phyloP scores from a whole-genome alignment of 2,797 vertebrate species.

The Poecile montanus region DNA sequence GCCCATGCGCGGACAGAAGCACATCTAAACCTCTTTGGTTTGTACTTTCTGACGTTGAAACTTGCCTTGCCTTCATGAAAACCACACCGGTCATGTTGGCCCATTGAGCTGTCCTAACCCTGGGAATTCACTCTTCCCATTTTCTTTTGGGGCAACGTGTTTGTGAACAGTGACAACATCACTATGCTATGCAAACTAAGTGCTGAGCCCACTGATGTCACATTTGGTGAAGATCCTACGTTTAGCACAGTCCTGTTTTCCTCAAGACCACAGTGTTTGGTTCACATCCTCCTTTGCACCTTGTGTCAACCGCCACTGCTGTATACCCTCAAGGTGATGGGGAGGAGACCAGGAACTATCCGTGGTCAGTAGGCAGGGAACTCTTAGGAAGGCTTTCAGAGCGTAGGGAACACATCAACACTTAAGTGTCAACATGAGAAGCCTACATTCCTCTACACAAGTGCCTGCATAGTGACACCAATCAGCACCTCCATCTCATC shows the following conservation, averaged over 20 bases:
- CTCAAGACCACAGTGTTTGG: slow-evolving; percentile 21
- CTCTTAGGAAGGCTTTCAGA: slow-evolving; percentile 16
- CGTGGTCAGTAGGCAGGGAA: not conserved
- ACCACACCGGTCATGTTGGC: not conserved
- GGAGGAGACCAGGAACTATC: not conserved
- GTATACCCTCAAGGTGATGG: slow-evolving; percentile 32
- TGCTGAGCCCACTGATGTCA: slow-evolving; percentile 54
- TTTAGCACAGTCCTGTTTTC: slow-evolving; percentile 27
- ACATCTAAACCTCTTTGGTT: not conserved
- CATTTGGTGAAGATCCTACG: slow-evolving; percentile 15
- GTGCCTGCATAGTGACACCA: slow-evolving; percentile 80
- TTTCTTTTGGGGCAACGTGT: slow-evolving; percentile 22
- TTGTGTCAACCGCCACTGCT: slow-evolving; percentile 58
- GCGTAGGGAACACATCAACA: slow-evolving; percentile 41
- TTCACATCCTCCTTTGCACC: slow-evolving; percentile 39
- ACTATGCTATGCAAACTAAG: slow-evolving; percentile 70
- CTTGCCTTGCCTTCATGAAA: slow-evolving; percentile 31
- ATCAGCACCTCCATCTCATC: slow-evolving; percentile 75
- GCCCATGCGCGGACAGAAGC: not conserved
- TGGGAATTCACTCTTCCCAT: not conserved
- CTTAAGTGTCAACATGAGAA: slow-evolving; percentile 47
- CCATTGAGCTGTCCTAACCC: not conserved
- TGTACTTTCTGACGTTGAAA: not conserved
- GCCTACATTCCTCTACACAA: slow-evolving; percentile 79
- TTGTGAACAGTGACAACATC: slow-evolving; percentile 54